These are phyloP conservation scores for Rhyacophila evoluta DNA, from an alignment of 2,888 invertebrate species.

Conservation along the genomic window DNA sequence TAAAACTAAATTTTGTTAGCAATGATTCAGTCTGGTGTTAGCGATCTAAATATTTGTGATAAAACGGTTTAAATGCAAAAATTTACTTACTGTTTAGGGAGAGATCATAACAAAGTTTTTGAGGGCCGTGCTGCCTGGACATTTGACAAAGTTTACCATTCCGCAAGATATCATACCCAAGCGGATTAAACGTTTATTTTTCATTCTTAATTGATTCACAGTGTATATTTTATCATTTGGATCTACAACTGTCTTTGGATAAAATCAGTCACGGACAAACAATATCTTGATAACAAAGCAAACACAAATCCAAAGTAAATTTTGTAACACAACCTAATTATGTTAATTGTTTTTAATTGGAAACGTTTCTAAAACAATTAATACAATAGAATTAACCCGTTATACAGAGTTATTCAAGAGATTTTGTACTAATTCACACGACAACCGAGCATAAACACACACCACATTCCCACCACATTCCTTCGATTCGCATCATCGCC, in stretches of 20 bases:
- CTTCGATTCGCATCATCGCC: conserved; percentile 49
- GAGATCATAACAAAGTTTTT: not conserved
- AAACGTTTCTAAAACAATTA: conserved; percentile 13
- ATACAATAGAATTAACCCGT: conserved; percentile 29
- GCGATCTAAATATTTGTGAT: too few species aligned
- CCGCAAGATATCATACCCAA: not conserved
- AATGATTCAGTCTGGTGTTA: too few species aligned
- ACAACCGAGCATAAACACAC: conserved; percentile 45
- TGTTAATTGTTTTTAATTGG: not conserved
- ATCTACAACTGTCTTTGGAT: not conserved
- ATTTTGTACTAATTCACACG: conserved; percentile 50
- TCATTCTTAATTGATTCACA: not conserved
- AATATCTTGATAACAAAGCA: conserved; percentile 36
- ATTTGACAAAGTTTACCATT: not conserved
- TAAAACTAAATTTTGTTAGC: too few species aligned
- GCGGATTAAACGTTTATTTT: not conserved
- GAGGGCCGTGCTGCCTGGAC: not conserved
- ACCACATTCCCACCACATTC: conserved; percentile 48
- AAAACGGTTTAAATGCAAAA: not conserved
- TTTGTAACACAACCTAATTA: conserved; percentile 12
- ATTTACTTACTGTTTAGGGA: not conserved
- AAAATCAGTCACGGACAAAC: not conserved
- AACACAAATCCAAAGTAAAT: conserved; percentile 17
- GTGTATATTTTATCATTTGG: not conserved
- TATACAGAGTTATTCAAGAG: conserved; percentile 36